These are phyloP conservation scores for Malacoraja senta DNA, from an alignment of 2,797 vertebrate genomes.

Conservation along the genomic window DNA sequence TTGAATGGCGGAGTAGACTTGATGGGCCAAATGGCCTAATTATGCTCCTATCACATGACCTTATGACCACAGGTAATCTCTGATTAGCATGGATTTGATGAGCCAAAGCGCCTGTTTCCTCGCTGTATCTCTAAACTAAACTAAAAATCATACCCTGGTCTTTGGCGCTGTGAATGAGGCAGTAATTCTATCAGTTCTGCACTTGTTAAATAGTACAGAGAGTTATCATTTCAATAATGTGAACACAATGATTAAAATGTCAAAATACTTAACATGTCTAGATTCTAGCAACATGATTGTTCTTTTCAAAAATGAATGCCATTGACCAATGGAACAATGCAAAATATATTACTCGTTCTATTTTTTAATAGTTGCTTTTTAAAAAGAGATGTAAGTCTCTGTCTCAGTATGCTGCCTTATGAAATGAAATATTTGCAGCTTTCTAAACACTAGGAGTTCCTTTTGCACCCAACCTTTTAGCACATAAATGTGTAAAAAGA, in stretches of 20 bases:
- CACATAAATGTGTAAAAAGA: not conserved
- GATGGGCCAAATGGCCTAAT: no score
- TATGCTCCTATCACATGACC: no score
- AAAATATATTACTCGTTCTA: not conserved
- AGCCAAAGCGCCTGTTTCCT: no score
- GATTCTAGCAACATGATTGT: not conserved
- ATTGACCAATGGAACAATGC: not conserved
- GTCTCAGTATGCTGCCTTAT: not conserved
- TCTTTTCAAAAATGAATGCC: not conserved
- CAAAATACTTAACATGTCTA: not conserved
- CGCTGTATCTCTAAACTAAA: no score
- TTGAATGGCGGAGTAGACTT: no score
- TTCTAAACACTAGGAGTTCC: not conserved
- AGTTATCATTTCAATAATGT: not conserved
- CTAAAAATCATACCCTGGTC: no score
- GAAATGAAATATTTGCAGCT: not conserved
- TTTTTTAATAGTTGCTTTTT: not conserved
- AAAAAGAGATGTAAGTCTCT: not conserved
- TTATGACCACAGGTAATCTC: no score
- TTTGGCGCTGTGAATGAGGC: no score
- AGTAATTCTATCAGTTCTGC: no score
- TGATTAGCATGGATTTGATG: no score
- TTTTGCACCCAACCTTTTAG: not conserved
- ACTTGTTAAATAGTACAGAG: not conserved
- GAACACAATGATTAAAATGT: not conserved